Evolutionary conservation across 2,797 vertebrate genomes (phyloP).

Genomic region (Alectoris magna): DNA sequence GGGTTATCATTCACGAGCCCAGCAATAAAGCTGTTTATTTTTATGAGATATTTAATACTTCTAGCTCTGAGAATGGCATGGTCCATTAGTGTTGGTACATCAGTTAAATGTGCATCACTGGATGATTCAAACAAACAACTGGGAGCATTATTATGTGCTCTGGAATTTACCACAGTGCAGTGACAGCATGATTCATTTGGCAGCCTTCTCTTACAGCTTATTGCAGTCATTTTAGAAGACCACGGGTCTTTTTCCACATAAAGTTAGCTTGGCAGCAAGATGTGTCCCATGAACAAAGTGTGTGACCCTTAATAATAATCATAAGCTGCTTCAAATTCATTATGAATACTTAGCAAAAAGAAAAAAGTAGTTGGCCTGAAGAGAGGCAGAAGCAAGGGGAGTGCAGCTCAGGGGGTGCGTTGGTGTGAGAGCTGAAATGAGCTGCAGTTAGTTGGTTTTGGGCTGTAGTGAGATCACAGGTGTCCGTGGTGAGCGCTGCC

Average conservation of each 20-base stretch:
- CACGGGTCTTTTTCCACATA: not conserved
- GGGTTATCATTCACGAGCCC: slow-evolving; percentile 27
- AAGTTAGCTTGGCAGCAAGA: not conserved
- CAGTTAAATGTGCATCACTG: slow-evolving; percentile 48
- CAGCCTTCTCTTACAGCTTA: slow-evolving; percentile 5
- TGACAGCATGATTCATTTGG: slow-evolving; percentile 26
- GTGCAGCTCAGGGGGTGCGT: not conserved
- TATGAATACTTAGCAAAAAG: not conserved
- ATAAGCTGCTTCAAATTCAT: not conserved
- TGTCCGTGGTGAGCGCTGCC: not conserved
- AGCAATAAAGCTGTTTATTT: slow-evolving; percentile 47
- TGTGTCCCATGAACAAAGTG: not conserved
- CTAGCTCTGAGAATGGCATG: slow-evolving; percentile 15
- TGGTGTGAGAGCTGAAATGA: not conserved
- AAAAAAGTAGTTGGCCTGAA: not conserved
- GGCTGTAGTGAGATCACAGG: not conserved
- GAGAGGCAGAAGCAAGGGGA: not conserved
- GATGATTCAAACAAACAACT: slow-evolving; percentile 58
- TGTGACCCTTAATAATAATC: not conserved
- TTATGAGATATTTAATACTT: slow-evolving; percentile 31
- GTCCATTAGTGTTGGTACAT: slow-evolving; percentile 46
- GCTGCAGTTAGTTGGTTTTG: not conserved
- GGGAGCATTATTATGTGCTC: slow-evolving; percentile 2
- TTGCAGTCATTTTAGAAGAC: not conserved
- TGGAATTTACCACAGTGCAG: slow-evolving; percentile 3